Conservation (phyloP, 2,888 invertebrate species). For the Amblyjoppa proteus region DNA sequence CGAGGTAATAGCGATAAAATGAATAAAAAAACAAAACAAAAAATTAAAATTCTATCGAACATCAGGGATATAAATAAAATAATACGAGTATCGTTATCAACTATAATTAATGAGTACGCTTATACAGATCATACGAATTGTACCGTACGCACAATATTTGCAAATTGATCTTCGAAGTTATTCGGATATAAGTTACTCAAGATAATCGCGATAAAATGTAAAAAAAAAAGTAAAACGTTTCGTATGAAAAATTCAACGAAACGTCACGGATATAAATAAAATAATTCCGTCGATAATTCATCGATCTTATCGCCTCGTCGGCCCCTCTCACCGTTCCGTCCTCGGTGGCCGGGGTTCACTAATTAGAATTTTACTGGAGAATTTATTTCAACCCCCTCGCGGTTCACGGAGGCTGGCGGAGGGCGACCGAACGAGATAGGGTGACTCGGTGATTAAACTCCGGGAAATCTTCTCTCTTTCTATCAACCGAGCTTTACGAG, state of each 20-base stretch:
- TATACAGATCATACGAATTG: not conserved
- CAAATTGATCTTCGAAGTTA: not conserved
- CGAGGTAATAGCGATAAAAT: not conserved
- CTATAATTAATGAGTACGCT: conserved; percentile 12
- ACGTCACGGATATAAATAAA: not conserved
- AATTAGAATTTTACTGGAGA: conserved; percentile 64
- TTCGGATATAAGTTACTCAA: not conserved
- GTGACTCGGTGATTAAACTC: conserved; percentile 63
- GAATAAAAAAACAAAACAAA: not conserved
- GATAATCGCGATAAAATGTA: not conserved
- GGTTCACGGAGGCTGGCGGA: not conserved
- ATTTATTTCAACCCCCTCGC: conserved; percentile 53
- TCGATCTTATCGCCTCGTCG: conserved; percentile 13
- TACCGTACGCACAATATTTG: not conserved
- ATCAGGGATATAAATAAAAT: not conserved
- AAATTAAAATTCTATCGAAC: not conserved
- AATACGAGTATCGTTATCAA: conserved; percentile 28
- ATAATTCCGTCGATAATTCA: conserved; percentile 40
- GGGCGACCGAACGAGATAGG: conserved; percentile 37
- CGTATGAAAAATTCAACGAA: not conserved
- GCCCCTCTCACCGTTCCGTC: not conserved
- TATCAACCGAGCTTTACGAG: conserved; percentile 54
- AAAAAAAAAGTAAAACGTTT: not conserved
- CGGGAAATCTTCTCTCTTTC: conserved; percentile 43
- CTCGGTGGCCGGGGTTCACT: conserved; percentile 22